Evolutionary conservation across 2,113 vertebrate genomes (phyloP).

Genomic region (Gymnobelideus leadbeateri): DNA sequence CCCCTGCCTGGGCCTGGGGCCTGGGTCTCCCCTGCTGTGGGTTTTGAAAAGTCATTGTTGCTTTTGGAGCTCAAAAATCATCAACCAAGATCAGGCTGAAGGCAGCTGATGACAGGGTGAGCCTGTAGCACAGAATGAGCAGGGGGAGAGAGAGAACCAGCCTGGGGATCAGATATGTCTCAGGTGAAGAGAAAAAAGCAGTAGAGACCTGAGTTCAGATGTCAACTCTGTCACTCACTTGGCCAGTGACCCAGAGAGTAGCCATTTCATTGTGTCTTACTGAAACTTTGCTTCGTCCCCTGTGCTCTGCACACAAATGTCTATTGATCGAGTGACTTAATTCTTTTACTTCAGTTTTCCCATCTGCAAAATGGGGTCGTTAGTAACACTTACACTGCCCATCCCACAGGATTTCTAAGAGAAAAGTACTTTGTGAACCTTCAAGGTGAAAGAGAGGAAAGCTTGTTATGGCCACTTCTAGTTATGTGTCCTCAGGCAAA

Average conservation of each 20-base stretch:
- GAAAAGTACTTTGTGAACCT: background rate
- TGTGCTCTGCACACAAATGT: background rate
- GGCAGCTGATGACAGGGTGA: background rate
- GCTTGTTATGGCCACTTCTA: background rate
- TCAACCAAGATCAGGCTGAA: background rate
- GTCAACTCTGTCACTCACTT: background rate
- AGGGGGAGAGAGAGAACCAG: background rate
- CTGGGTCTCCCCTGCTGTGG: background rate
- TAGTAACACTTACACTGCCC: background rate
- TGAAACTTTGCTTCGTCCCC: background rate
- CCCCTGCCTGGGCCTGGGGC: background rate
- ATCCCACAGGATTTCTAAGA: background rate
- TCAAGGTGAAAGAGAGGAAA: background rate
- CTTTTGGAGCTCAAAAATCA: background rate
- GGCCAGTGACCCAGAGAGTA: background rate
- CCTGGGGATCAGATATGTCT: background rate
- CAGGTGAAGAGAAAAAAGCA: background rate
- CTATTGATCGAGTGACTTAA: background rate
- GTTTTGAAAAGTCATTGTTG: background rate
- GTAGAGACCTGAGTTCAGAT: background rate
- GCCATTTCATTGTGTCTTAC: background rate
- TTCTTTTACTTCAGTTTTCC: background rate
- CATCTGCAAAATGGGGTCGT: background rate
- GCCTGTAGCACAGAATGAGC: background rate
- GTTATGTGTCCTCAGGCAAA: background rate